Evolutionary conservation across 1,140 invertebrate species (phyloP), one percentile per base, ranked within the genome.

Genomic region (Dendrolimus punctatus): DNA sequence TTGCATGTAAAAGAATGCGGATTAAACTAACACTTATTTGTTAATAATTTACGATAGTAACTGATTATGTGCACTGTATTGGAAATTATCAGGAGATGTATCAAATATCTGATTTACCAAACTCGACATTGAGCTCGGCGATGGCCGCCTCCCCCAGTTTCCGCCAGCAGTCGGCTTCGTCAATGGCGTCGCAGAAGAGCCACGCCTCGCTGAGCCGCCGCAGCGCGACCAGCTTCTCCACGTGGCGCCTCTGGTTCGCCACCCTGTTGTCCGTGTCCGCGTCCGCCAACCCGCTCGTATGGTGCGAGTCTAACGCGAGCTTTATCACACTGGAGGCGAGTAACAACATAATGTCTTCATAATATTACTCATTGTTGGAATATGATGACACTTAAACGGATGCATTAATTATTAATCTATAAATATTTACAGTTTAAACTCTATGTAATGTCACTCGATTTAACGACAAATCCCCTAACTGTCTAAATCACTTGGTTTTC

Each of bases 171-270:
- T 92, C 91, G 49, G 88, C 90, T 10, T 93, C 90, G 65, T 96
- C 94, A 43, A 98, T 80, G 23, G 92, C 90, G 55, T 93, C 89
- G 69, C 97, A 98, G 49, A 94, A 93, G 43, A 91, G 90, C 92
- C 92, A 98, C 3, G 96, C 97, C 69, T 97, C 94, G 46, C 90
- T 84, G 87, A 94, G 98, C 69, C 96, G 94, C 56, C 88, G 68
- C 47, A 91, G 68, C 5, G 79, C 60, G 4, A 89, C 66, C 9
- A 90, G 57, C 55, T 87, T 85, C 44, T 86, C 72, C 4, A 90
- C 62, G 52, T 90, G 89, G 5, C 53, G 63, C 53, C 43, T 57
- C 62, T 83, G 88, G 67, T 75, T 88, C 51, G 56, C 68, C 5
- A 76, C 40, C 8, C 82, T 76, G 49, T 76, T 78, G 52, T 77